Evolutionary conservation across 1,140 invertebrate genomes (phyloP), one percentile per base, ranked within the genome.

Genomic region (Spodoptera frugiperda): DNA sequence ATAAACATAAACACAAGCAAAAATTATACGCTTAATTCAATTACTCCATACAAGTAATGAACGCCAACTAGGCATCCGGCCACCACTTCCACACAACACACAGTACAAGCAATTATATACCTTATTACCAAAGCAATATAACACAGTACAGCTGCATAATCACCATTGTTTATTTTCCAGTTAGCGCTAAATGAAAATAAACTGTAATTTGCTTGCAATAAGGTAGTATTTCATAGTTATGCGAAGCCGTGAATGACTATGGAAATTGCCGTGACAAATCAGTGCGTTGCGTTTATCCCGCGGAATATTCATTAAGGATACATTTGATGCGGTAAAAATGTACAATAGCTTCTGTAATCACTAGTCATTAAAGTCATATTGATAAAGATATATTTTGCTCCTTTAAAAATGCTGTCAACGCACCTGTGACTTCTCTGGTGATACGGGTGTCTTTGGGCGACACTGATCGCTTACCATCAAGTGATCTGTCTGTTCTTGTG

Each of bases 241-340:
- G 44, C 12, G 25, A 67, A 44, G 33, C 33, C 8, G 11, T 25
- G 17, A 25, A 67, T 67, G 44, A 49, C 17, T 48, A 19, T 67
- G 63, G 39, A 67, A 67, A 67, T 67, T 67, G 44, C 63, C n/a
- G 63, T 67, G 46, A 67, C 63, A 67, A 19, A 67, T 67, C 44
- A n/a, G 12, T 44, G 46, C 15, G 44, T 49, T 67, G 17, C 19
- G 63, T 67, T 15, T 12, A 67, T 25, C 11, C 19, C 21, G 19
- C 25, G 44, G 51, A 48, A 72, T 70, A 70, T 70, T 70, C 67
- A 70, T 48, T 12, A 15, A 70, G 30, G 17, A 21, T 59, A 65
- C 48, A 33, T 59, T 70, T 73, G 57, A 61, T 61, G 57, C 0
- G 80, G 11, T 12, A 19, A 21, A 53, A 17, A 51, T n/a, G 4